Evolutionary conservation across 2,888 invertebrate genomes (phyloP), one percentile per base, ranked within the genome.

Genomic region (Lymantria dispar): DNA sequence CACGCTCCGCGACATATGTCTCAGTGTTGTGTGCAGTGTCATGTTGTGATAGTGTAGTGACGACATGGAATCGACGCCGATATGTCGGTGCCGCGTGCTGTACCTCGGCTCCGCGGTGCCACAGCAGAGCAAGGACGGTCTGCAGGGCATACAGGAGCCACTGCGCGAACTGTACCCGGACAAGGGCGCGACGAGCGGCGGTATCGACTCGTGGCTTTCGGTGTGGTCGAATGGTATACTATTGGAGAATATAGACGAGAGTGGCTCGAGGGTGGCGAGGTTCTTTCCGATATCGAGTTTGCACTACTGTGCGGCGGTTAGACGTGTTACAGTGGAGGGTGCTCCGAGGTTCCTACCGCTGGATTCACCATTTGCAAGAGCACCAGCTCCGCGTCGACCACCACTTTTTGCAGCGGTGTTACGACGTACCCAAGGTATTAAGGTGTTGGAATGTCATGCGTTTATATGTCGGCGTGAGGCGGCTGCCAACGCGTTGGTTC

Each of bases 371-470:
- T 98, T 98, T 85, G 98, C 98, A 8, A 94, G 98, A 51, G 95
- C 98, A 63, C 97, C 98, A 15, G 96, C 98, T 64, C 95, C 97
- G 50, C 95, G 96, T 62, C 99, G 99, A 83, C 99, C 99, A 51
- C 98, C 99, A 30, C 93, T 99, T 57, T 98, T 99, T 85, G 98
- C 99, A 40, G 98, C 98, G 70, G 99, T 99, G 58, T 92, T 99
- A 68, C 94, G 99, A 45, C 94, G 99, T 62, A 99, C 98, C 43
- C 96, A 97, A 45, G 99, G 99, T 48, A 98, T 99, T 70, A 99
- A 99, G 88, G 98, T 98, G 50, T 93, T 99, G 59, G 99, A 99
- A 91, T 99, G 99, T 91, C 99, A 99, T 91, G 98, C 98, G 60
- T 99, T 99, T 87, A 98, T 99, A 76, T 98, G 98, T 88, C 97